A percentile compares a stretch with the other conserved stretches of the same genome.
phyloP scores from a whole-genome alignment of 2,797 vertebrate species.

The Momotus momota region DNA sequence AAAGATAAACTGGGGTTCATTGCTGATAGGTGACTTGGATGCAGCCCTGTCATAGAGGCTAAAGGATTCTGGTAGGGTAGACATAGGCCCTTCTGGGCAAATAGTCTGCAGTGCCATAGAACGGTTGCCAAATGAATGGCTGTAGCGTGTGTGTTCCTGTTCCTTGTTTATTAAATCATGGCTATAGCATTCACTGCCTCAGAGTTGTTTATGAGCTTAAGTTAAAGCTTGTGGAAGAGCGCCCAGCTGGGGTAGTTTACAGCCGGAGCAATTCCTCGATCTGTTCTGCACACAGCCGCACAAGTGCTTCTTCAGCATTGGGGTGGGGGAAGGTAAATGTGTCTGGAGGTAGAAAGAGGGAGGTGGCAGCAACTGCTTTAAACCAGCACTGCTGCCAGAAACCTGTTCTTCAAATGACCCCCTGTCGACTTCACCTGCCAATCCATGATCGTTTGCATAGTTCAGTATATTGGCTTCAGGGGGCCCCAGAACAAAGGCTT shows the following conservation, averaged over 20 bases:
- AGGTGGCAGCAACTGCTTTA: neutral
- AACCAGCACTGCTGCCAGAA: neutral
- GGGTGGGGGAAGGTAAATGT: neutral
- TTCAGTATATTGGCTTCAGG: constrained; percentile 24
- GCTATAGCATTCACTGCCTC: neutral
- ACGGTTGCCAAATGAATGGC: neutral
- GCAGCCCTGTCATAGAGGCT: neutral
- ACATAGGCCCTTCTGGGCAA: neutral
- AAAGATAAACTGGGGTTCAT: neutral
- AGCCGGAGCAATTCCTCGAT: neutral
- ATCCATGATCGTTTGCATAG: neutral
- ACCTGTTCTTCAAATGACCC: constrained; percentile 20
- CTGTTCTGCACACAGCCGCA: neutral
- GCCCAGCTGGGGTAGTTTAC: neutral
- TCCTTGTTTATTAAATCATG: neutral
- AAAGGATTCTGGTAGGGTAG: neutral
- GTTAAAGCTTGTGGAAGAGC: neutral
- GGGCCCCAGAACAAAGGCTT: constrained; percentile 47
- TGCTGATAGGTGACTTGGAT: neutral
- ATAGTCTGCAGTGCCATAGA: neutral
- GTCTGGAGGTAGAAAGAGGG: neutral
- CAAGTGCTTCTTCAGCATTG: neutral
- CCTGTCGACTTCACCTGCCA: constrained; percentile 35
- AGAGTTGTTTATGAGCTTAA: fast-evolving
- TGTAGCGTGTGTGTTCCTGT: neutral